phyloP scores from a whole-genome alignment of 2,888 invertebrate genomes.

The Phengaris alcon region DNA sequence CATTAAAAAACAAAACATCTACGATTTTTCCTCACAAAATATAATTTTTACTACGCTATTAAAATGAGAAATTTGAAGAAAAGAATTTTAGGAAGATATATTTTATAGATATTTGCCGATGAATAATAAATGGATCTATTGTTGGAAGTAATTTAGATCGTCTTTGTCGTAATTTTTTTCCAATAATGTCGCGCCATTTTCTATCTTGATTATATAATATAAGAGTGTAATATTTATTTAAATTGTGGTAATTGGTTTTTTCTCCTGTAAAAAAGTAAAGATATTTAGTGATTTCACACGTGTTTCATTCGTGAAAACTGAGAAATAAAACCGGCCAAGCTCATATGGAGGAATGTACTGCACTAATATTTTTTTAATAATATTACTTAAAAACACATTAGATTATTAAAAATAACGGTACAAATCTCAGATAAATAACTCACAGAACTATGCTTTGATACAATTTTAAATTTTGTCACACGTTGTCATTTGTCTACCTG shows the following conservation, averaged over 20 bases:
- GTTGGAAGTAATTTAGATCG: neutral
- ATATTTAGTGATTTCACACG: no score
- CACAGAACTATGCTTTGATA: no score
- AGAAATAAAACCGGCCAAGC: no score
- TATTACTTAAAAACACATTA: no score
- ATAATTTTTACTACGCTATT: neutral
- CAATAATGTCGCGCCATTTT: neutral
- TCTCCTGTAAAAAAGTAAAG: neutral
- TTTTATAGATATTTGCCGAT: neutral
- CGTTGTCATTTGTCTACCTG: no score
- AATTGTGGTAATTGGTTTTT: neutral
- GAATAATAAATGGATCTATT: conserved; percentile 2
- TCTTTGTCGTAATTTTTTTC: neutral
- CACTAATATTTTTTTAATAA: no score
- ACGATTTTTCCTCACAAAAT: neutral
- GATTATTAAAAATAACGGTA: no score
- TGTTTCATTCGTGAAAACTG: no score
- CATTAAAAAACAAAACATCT: no score
- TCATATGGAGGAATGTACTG: no score
- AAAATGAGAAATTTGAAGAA: neutral
- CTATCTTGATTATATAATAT: neutral
- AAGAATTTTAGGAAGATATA: neutral
- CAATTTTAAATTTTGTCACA: no score
- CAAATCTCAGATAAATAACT: no score
- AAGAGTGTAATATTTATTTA: neutral